phyloP scores from a whole-genome alignment of 2,797 vertebrate genomes.

The Arvicola amphibius region DNA sequence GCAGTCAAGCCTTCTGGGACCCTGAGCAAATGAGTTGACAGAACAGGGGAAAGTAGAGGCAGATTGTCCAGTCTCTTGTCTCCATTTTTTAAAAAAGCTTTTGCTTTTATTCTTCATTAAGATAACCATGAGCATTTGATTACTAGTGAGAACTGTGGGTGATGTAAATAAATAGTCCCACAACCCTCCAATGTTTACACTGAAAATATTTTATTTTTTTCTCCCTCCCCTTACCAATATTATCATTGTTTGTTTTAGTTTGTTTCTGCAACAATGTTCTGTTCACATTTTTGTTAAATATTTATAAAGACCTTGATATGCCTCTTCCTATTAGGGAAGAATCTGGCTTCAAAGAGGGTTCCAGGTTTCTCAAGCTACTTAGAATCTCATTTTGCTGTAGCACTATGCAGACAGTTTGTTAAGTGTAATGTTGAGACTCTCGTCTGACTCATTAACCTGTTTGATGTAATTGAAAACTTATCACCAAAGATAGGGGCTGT shows the following conservation, averaged over 20 bases:
- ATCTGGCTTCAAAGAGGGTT: neutral
- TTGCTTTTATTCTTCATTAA: neutral
- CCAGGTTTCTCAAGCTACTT: neutral
- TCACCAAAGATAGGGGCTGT: constrained; percentile 13
- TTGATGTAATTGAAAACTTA: constrained; percentile 2
- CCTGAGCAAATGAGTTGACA: neutral
- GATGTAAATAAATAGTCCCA: neutral
- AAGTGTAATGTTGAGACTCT: neutral
- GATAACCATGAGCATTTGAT: neutral
- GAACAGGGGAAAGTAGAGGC: neutral
- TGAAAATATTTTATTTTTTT: neutral
- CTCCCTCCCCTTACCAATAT: neutral
- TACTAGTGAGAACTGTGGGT: neutral
- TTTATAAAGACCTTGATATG: constrained; percentile 39
- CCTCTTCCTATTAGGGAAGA: constrained; percentile 33
- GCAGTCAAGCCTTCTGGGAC: neutral
- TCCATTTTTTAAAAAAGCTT: neutral
- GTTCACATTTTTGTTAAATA: constrained; percentile 28
- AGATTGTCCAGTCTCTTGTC: neutral
- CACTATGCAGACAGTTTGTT: neutral
- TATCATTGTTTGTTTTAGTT: constrained; percentile 33
- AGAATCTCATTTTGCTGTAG: neutral
- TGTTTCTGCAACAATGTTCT: constrained; percentile 24
- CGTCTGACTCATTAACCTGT: neutral
- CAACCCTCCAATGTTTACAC: neutral